Conservation (phyloP, 2,888 invertebrate species). For the Pristionchus japonicus region DNA sequence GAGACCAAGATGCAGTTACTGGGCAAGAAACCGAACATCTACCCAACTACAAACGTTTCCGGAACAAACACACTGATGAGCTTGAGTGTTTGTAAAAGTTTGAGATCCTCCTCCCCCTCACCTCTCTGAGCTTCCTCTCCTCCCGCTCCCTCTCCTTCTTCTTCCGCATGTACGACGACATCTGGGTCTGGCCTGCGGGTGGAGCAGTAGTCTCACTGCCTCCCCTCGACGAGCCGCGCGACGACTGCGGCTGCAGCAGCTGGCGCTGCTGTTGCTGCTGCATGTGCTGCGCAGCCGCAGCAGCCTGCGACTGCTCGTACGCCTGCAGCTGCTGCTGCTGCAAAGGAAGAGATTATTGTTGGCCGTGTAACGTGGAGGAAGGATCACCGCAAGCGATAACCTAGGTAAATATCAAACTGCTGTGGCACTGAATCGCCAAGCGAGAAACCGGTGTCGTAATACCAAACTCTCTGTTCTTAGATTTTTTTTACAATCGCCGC, state of each 20-base stretch:
- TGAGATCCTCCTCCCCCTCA: neutral
- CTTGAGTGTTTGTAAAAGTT: too few species aligned
- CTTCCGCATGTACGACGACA: conserved; percentile 59
- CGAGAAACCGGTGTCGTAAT: too few species aligned
- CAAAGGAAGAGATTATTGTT: neutral
- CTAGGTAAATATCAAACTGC: neutral
- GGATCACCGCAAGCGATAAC: too few species aligned
- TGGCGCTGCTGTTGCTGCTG: neutral
- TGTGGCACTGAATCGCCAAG: neutral
- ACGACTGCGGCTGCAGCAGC: neutral
- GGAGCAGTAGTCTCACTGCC: neutral
- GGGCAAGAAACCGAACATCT: neutral
- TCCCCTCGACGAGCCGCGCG: neutral
- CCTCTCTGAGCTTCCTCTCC: conserved; percentile 18
- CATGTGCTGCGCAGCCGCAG: neutral
- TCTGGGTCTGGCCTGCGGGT: too few species aligned
- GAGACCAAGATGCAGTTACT: neutral
- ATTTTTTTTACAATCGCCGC: too few species aligned
- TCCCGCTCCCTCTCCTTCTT: conserved; percentile 54
- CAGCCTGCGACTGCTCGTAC: neutral
- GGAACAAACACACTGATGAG: too few species aligned
- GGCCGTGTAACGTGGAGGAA: neutral
- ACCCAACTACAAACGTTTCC: too few species aligned
- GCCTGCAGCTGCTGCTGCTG: neutral
- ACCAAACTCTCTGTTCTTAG: too few species aligned